These are phyloP conservation scores for Columba guinea DNA, from an alignment of 2,797 vertebrate genomes.

Conservation along the genomic window DNA sequence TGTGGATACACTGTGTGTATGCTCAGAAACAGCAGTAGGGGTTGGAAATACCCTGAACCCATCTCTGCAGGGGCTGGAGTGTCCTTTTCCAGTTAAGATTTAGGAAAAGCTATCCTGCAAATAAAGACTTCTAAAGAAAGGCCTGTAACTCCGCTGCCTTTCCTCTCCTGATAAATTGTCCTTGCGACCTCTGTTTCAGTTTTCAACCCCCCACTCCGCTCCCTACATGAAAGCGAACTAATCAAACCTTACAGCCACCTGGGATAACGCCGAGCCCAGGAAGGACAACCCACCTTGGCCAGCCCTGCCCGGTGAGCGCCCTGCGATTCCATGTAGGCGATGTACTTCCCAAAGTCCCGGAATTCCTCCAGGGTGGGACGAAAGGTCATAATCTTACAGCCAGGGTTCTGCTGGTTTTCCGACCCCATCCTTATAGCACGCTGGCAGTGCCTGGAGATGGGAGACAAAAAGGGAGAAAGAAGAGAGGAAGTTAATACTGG, in stretches of 20 bases:
- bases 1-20: not conserved
- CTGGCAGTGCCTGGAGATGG: not conserved
- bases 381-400: constrained; percentile 98
- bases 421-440: constrained; percentile 68
- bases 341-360: constrained; percentile 90
- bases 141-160: not conserved
- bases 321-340: constrained; percentile 92
- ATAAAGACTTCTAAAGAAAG: not conserved
- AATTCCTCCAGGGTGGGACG: constrained; percentile 94
- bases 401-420: constrained; percentile 84
- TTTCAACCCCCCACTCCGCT: not conserved
- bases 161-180: not conserved
- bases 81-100: not conserved
- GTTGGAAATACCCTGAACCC: not conserved
- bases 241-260: rapidly evolving
- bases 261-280: rapidly evolving
- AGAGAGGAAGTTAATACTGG: too few relatives aligned
- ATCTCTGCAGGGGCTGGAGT: not conserved
- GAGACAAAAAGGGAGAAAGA: not conserved
- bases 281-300: constrained; percentile 80
- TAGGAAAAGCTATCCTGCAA: not conserved
- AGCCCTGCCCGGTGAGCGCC: constrained; percentile 94
- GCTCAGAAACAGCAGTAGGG: not conserved
- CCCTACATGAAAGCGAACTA: not conserved
- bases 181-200: too few relatives aligned